Base-by-base conservation (phyloP, 2,888 invertebrate species). In the Gnatocerus cornutus region DNA sequence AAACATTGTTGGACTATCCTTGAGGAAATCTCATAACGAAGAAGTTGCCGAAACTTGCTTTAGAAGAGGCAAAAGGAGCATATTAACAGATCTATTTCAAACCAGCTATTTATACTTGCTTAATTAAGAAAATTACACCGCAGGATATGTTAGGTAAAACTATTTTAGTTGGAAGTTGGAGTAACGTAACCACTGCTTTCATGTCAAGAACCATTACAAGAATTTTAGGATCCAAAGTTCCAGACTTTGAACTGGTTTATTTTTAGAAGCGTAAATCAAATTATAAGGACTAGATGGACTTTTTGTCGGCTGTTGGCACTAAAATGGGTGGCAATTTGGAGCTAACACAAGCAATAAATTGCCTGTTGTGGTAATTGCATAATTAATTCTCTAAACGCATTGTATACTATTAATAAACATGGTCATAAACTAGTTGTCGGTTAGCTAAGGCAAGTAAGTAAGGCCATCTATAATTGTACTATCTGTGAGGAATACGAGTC, bases 361-460 rank as follows among this genome's bases (percentile, higher is more conserved):
- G 30, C 13, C 37, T n/a, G 37, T 50, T 46, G 61, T 12, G 50
- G 50, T 61, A 78, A 79, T 78, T 78, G 77, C 73, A 76, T 76
- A 78, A 78, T 77, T 77, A 77, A 78, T 77, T 71, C 69, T 69
- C 68, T 69, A 73, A 75, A 76, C 73, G 76, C 76, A 77, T 77
- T 77, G 77, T 77, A 73, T 71, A 72, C 78, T 77, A 78, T 76
- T 76, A 76, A 78, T 76, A 77, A 77, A 76, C 76, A 74, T 71
- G 76, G 74, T 70, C 72, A 75, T 78, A 78, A 78, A 78, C 74
- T 77, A 78, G 76, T 74, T 73, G 69, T 73, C 73, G 68, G 71
- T 67, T 71, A 74, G 71, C 71, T 69, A 71, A 70, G 73, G 70
- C 71, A 69, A 69, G 74, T 73, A 74, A 74, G 74, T 74, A 71